Percentiles rank a stretch among this genome's conserved stretches.
Conservation (phyloP, 2,888 invertebrate genomes). For the Drosophila cognata region DNA sequence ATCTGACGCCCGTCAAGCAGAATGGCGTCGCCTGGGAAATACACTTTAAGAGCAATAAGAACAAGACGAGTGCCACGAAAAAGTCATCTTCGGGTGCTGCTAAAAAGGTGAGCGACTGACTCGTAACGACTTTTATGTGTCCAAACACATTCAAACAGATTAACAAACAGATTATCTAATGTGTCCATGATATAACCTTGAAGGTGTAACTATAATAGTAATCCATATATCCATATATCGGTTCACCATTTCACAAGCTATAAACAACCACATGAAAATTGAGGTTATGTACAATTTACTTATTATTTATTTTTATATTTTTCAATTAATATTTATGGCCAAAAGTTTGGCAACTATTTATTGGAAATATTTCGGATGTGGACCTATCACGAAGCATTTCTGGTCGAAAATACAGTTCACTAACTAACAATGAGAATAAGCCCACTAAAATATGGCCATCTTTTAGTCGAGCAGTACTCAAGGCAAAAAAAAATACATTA, state of each 20-base stretch:
- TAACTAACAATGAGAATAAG: not conserved
- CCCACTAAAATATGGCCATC: not conserved
- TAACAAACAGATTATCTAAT: not conserved
- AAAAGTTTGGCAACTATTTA: not conserved
- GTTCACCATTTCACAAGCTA: not conserved
- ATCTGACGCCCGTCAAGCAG: constrained; percentile 89
- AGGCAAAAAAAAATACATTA: not conserved
- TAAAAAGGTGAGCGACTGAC: constrained; percentile 46
- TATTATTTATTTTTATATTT: too few species aligned
- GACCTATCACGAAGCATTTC: too few species aligned
- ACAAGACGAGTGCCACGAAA: constrained; percentile 49
- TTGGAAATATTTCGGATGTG: too few species aligned
- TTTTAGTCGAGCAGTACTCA: not conserved
- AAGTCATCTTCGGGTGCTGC: constrained; percentile 36
- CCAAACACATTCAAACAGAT: not conserved
- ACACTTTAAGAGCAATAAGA: constrained; percentile 87
- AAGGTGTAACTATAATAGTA: not conserved
- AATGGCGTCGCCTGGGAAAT: constrained; percentile 96
- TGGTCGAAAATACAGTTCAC: too few species aligned
- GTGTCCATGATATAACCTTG: not conserved
- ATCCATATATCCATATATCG: not conserved
- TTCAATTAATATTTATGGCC: not conserved
- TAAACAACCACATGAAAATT: too few species aligned
- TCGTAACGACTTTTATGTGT: not conserved
- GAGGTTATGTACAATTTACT: too few species aligned